Evolutionary conservation across 53 echinoderm and acorn worm species (phyloP), one percentile per base, ranked within the genome.

Genomic region (Stichopus horrens): DNA sequence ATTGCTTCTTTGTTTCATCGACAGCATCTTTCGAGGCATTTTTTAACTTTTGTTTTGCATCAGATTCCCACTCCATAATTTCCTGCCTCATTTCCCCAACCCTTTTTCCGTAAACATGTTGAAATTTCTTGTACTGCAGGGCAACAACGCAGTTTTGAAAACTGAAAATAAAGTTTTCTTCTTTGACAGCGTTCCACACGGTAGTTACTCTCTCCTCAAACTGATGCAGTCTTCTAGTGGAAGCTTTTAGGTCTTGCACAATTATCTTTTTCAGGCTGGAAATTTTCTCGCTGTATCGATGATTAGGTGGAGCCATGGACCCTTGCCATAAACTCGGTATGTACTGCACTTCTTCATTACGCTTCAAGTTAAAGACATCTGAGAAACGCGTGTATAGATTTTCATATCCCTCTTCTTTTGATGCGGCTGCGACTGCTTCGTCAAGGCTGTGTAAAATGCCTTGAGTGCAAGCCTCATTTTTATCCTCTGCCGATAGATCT

Each of bases 251-350:
- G 6, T 87, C 75, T 2, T n/a, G 7, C 4, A 87, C 6, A 9
- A 87, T 74, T 6, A 75, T 9, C 7, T 87, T 74, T 19, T 56
- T 87, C 55, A 87, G 75, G 7, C 20, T 52, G 1, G 55, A 13
- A 9, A 87, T 75, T 10, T 58, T 87, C 37, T 87, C 87, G 37
- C 87, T 87, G 75, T 87, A 87, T 7, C 87, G 87, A 74, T 87
- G 87, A 57, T 87, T 87, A 6, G 87, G 87, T 4, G 87, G 87
- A 9, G 87, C 87, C 87, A 87, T 87, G 9, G 87, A 74, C 8
- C 87, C 87, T 75, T 87, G 87, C 87, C 87, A 87, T 0, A 87
- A 21, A 8, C 75, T 87, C 5, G 87, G 87, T n/a, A 87, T 87
- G 21, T 87, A 87, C 8, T 87, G 87, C 7, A 75, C 21, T 2